Base-by-base conservation (phyloP, 2,797 vertebrate species). In the Arrhamphus sclerolepis region DNA sequence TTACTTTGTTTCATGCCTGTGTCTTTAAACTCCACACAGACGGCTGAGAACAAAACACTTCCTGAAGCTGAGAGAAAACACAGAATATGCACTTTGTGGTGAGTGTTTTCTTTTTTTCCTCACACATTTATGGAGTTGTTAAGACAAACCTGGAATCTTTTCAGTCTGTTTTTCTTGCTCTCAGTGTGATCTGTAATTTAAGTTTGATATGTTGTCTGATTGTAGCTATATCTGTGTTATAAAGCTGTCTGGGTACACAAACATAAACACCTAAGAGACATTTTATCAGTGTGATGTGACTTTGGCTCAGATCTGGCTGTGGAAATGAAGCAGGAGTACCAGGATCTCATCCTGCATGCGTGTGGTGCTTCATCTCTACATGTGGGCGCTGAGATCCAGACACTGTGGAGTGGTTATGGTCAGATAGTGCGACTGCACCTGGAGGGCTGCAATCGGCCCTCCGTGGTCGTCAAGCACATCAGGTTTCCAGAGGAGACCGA, bases 401-500 rank as follows among this genome's bases (percentile, higher is more conserved):
- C 86, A 0, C 74, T 94, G 66, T 94, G 93, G 92, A 90, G 93
- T 29, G 92, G 92, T 0, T 94, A 94, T 4, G 92, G 93, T 1
- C 82, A 91, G 78, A 91, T 94, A 3, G 72, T 92, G 17, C 66
- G 92, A 42, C 73, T 93, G 29, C 87, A 92, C 57, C 69, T 94
- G 77, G 61, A 89, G 22, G 89, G 87, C 72, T 74, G 89, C 34
- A 78, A 81, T 14, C 85, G 88, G 10, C 66, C 89, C 3, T 92
- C 92, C 0, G 91, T 92, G 46, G 83, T 94, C 3, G 68, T 92
- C 68, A 94, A 94, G 70, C 93, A 93, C 2, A 82, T 93, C 17
- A 81, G 64, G 72, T 88, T 93, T 29, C 93, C 93, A 0, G 47
- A 61, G 19, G 78, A 78, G 14, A 72, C 73, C 0, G 72, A 78